Conservation (phyloP, 2,797 vertebrate species). For the Enteromius thamalakanensis region DNA sequence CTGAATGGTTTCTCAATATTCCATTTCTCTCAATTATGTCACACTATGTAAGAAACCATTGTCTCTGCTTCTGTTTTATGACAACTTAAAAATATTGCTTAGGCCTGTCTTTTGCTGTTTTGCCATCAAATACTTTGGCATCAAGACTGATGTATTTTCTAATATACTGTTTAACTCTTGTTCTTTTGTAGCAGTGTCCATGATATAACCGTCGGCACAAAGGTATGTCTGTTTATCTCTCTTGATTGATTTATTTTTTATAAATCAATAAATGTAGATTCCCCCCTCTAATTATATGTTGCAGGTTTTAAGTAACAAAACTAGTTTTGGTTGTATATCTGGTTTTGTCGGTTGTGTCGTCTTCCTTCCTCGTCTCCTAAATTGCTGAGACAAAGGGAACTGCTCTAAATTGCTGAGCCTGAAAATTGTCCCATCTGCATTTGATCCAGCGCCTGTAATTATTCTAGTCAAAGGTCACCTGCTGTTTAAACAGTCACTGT, state of each 20-base stretch:
- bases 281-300: not conserved
- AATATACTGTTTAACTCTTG: constrained; percentile 13
- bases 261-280: not conserved
- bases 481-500: constrained; percentile 68
- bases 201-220: constrained; percentile 99
- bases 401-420: constrained; percentile 7
- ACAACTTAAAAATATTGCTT: not conserved
- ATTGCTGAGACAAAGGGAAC: not conserved
- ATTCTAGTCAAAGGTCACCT: constrained; percentile 69
- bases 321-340: not conserved
- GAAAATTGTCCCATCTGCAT: not conserved
- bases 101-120: not conserved
- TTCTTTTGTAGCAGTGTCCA: constrained; percentile 89
- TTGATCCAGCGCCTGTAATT: constrained; percentile 25
- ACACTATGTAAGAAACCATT: not conserved
- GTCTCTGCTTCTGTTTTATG: not conserved
- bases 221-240: constrained; percentile 80
- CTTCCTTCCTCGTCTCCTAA: not conserved
- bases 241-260: not conserved
- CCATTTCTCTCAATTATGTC: not conserved
- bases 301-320: not conserved
- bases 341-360: not conserved
- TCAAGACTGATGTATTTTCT: not conserved
- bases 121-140: not conserved
- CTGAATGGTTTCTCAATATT: not conserved